These are phyloP conservation scores for Gnathonemus longibarbis DNA, from an alignment of 2,113 vertebrate genomes.

Conservation along the genomic window DNA sequence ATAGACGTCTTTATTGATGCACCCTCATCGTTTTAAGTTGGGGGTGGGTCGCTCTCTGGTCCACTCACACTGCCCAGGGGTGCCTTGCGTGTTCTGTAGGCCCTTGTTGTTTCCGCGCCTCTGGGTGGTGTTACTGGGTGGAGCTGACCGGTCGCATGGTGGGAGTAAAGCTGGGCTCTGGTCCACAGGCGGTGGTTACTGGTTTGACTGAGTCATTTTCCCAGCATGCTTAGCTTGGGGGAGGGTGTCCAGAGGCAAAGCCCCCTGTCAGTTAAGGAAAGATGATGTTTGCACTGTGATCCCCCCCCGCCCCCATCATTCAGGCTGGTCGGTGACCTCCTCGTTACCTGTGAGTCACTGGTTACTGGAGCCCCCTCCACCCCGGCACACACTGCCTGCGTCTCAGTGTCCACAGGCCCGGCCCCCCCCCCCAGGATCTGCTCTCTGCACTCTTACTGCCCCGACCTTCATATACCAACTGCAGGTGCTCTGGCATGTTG, in stretches of 20 bases:
- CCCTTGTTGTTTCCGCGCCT: neutral
- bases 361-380: neutral
- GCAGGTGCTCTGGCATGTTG: too few species aligned
- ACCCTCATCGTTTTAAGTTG: neutral
- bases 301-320: neutral
- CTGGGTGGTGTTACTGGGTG: conserved; percentile 15
- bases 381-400: neutral
- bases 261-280: neutral
- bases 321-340: conserved; percentile 7
- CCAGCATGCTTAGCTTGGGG: neutral
- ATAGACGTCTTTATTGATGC: neutral
- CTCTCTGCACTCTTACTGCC: neutral
- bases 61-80: neutral
- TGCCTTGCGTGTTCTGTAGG: neutral
- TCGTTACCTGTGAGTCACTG: conserved; percentile 15
- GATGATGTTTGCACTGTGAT: neutral
- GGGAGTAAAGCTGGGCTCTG: neutral
- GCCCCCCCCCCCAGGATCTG: too few species aligned
- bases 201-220: neutral
- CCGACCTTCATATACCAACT: too few species aligned
- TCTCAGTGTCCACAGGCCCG: neutral
- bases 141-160: neutral
- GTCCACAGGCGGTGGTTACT: neutral
- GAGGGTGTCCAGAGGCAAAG: neutral
- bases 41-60: neutral